phyloP scores from a whole-genome alignment of 2,888 invertebrate genomes.

The Nemotelus pantherinus region DNA sequence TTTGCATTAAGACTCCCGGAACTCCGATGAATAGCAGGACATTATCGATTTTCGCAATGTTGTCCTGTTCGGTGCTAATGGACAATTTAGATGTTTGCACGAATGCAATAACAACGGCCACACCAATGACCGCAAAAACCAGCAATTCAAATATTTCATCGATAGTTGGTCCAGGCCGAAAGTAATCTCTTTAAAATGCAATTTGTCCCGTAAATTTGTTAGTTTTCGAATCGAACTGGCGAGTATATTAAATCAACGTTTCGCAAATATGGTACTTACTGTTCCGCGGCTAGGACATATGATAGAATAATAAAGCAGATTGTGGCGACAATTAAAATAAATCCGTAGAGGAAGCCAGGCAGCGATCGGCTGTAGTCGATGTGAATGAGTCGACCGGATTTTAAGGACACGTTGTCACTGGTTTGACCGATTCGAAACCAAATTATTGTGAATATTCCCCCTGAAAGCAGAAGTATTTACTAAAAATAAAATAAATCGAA shows the following conservation, averaged over 20 bases:
- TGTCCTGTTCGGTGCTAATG: constrained; percentile 72
- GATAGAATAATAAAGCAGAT: constrained; percentile 71
- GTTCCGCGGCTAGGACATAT: constrained; percentile 69
- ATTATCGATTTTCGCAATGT: constrained; percentile 70
- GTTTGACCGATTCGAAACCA: constrained; percentile 79
- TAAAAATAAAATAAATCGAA: neutral
- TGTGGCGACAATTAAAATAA: constrained; percentile 67
- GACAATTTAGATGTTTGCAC: constrained; percentile 73
- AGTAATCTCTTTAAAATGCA: constrained; percentile 63
- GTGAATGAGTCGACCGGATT: constrained; percentile 71
- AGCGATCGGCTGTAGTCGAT: constrained; percentile 82
- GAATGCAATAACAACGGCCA: constrained; percentile 71
- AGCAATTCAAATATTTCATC: constrained; percentile 68
- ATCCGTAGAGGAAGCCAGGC: constrained; percentile 73
- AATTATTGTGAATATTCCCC: constrained; percentile 77
- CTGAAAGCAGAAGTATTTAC: constrained; percentile 61
- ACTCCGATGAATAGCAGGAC: constrained; percentile 76
- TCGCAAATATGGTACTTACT: constrained; percentile 59
- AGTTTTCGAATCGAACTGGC: neutral
- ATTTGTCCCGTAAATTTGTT: constrained; percentile 15
- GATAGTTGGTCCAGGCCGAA: constrained; percentile 66
- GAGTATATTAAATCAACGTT: neutral
- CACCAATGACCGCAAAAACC: constrained; percentile 69
- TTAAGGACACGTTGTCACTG: constrained; percentile 60
- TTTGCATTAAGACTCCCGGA: constrained; percentile 78